Conservation (phyloP, 2,113 vertebrate species). For the Ploceus nigricollis region DNA sequence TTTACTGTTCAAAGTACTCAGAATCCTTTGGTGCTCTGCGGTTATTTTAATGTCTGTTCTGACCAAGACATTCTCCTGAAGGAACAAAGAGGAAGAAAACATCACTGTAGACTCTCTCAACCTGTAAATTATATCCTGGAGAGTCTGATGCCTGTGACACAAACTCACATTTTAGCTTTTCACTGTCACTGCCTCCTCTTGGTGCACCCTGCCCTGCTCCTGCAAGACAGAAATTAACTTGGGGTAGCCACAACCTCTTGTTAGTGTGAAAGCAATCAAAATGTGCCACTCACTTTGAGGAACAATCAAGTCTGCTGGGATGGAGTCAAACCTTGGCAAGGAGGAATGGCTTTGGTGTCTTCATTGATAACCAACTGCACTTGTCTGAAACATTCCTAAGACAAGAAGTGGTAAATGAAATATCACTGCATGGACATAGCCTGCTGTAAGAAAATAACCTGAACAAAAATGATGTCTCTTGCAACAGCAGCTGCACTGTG, state of each 20-base stretch:
- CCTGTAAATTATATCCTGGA: not conserved
- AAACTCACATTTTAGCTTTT: not conserved
- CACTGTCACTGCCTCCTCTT: not conserved
- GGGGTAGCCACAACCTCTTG: not conserved
- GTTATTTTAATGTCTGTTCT: not conserved
- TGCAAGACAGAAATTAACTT: not conserved
- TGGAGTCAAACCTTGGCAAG: not conserved
- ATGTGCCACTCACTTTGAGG: fast-evolving
- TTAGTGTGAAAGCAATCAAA: not conserved
- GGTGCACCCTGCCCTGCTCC: not conserved
- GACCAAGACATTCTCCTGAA: not conserved
- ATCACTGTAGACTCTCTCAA: not conserved
- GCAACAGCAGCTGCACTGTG: not conserved
- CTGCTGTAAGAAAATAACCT: not conserved
- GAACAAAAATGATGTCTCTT: not conserved
- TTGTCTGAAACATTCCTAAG: not conserved
- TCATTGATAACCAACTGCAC: not conserved
- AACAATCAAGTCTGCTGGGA: not conserved
- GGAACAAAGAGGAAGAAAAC: not conserved
- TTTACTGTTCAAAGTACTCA: not conserved
- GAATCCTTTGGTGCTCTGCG: not conserved
- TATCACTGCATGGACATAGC: not conserved
- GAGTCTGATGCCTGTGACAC: not conserved
- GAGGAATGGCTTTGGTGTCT: not conserved
- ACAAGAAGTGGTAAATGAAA: not conserved